Evolutionary conservation across 2,113 vertebrate genomes (phyloP), one percentile per base, ranked within the genome.

Genomic region (Lagopus leucura): DNA sequence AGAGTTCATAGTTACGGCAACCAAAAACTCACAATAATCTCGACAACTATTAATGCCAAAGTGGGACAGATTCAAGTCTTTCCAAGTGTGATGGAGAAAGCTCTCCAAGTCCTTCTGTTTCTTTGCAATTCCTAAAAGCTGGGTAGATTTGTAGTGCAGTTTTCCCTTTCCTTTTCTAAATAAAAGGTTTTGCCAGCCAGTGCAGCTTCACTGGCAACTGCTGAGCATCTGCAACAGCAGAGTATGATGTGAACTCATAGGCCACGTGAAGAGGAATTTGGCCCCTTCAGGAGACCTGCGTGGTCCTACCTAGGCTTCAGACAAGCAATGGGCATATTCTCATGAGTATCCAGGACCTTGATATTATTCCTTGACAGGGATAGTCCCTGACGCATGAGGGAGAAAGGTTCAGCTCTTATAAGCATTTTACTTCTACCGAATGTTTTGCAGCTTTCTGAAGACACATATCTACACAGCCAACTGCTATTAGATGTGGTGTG

Each of bases 401-500:
- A 74, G 20, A 50, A 91, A 52, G 45, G 5, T 52, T 90, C n/a
- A 47, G 11, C 64, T 75, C 34, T 11, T 6, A 64, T 47, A 72
- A 52, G 12, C 13, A 32, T 75, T 80, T 89, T 69, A 65, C 12
- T 8, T 60, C 65, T 86, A 10, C 13, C 61, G 40, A 81, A 69
- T 9, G 24, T 69, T 96, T 93, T 86, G 47, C 43, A 94, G 43
- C 38, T 75, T 93, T 81, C 48, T 70, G 66, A 75, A 82, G 36
- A 73, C 14, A 11, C 6, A 2, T 65, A 54, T 22, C 52, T 73
- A 57, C 2, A 11, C 36, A 55, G 17, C 2, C 58, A 93, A 48
- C 5, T 48, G 45, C n/a, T 79, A 65, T 70, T 58, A 92, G 69
- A 48, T 1, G 27, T 32, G 30, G 5, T 24, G 52, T 61, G 34